Base-by-base conservation (phyloP, 2,888 invertebrate genomes). In the Nesidiocoris tenuis region DNA sequence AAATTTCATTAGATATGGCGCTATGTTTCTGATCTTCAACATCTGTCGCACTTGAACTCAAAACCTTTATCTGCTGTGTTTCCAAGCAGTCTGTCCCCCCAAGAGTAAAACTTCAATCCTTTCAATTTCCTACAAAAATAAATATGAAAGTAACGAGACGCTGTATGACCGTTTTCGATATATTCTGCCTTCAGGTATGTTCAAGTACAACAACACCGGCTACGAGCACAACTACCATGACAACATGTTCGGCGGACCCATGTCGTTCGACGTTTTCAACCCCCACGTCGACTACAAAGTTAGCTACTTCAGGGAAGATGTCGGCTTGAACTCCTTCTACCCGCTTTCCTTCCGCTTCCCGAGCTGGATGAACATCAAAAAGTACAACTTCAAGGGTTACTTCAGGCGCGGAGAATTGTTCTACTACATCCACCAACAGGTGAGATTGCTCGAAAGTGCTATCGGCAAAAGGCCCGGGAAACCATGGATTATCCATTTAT, bases 251-350 rank as follows among this genome's bases (percentile, higher is more conserved):
- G 76, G 77, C 12, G 77, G 77, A 57, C 66, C 68, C n/a, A 55
- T 75, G 12, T 74, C 64, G 21, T 56, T 67, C 39, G 63, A 65
- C 56, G 25, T 72, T 19, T 64, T 74, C 64, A 64, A 75, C 59
- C 63, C 68, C 23, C 72, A 79, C 56, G 59, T 86, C 1, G 89
- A 90, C 78, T 85, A 87, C 75, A 83, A 86, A 12, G 80, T 93
- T 61, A 84, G 86, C 25, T 93, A 93, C 84, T 92, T 88, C 85
- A 89, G 89, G 17, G 90, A 92, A 81, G 93, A 93, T 82, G 84
- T 90, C 74, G 89, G 87, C 74, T 84, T 91, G 67, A 88, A 86
- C 82, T 81, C 82, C 79, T 81, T 78, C 72, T 90, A 90, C 84
- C 89, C 89, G 83, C 87, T 88, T 82, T 82, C 90, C 80, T 87